phyloP scores from a whole-genome alignment of 2,888 invertebrate species.

The Incurvaria masculella region DNA sequence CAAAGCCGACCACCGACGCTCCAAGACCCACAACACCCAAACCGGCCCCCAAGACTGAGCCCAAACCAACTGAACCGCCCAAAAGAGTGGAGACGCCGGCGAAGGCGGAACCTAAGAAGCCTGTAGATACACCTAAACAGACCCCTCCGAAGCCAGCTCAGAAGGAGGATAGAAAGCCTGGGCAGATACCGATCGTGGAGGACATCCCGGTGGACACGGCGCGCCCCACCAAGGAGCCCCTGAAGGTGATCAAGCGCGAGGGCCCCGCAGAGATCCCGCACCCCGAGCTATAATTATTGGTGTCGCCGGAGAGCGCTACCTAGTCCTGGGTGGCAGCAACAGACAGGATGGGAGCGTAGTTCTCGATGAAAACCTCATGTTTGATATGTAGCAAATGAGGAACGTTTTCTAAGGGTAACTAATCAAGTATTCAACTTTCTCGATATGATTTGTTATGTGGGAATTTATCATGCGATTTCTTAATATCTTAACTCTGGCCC shows the following conservation, averaged over 20 bases:
- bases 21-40: conserved; percentile 18
- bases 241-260: conserved; percentile 59
- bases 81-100: conserved; percentile 9
- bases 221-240: conserved; percentile 49
- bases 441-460: too few relatives aligned
- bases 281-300: conserved; percentile 25
- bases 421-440: too few relatives aligned
- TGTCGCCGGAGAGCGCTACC: too few relatives aligned
- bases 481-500: too few relatives aligned
- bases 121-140: conserved; percentile 16
- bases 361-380: too few relatives aligned
- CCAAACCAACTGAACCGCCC: conserved; percentile 14
- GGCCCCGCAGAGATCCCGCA: conserved; percentile 51
- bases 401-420: too few relatives aligned
- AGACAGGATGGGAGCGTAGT: too few relatives aligned
- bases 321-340: too few relatives aligned
- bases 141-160: conserved; percentile 4
- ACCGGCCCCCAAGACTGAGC: conserved; percentile 12
- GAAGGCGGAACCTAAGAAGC: conserved; percentile 4
- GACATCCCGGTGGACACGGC: conserved; percentile 51
- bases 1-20: conserved; percentile 15
- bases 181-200: conserved; percentile 51
- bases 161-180: conserved; percentile 20
- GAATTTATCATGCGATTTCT: too few relatives aligned
- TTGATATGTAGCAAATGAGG: too few relatives aligned